Evolutionary conservation across 2,888 invertebrate genomes (phyloP).

Genomic region (Rhabditoides inermis): DNA sequence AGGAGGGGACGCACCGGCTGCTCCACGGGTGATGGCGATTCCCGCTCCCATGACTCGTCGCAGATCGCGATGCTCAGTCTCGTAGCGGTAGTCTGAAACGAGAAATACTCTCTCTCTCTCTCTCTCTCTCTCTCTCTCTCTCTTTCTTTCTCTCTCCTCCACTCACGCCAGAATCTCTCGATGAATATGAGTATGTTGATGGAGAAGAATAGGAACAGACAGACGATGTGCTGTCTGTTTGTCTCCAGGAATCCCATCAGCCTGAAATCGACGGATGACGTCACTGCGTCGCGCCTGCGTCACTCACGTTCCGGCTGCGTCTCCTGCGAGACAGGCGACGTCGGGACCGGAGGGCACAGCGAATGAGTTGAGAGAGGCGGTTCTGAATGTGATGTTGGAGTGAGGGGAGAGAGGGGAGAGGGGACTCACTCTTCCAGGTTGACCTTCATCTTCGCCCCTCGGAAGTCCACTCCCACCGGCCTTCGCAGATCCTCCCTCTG

Average conservation of each 20-base stretch:
- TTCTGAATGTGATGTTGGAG: no score
- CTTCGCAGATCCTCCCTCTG: slow-evolving; percentile 32
- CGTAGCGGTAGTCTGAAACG: slow-evolving; percentile 77
- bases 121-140: no score
- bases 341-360: slow-evolving; percentile 25
- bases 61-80: slow-evolving; percentile 88
- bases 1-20: slow-evolving; percentile 65
- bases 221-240: slow-evolving; percentile 84
- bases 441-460: slow-evolving; percentile 38
- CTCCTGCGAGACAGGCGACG: slow-evolving; percentile 6
- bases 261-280: no score
- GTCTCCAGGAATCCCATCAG: slow-evolving; percentile 76
- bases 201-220: slow-evolving; percentile 87
- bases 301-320: no score
- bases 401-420: not conserved
- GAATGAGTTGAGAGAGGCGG: slow-evolving; percentile 49
- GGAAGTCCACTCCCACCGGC: slow-evolving; percentile 48
- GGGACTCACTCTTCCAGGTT: slow-evolving; percentile 42
- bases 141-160: no score
- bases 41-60: slow-evolving; percentile 94
- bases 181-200: slow-evolving; percentile 84
- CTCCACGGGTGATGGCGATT: slow-evolving; percentile 78
- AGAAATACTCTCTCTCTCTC: not conserved
- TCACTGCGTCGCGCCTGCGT: no score
- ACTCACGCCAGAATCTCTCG: slow-evolving; percentile 81